phyloP scores from a whole-genome alignment of 2,888 invertebrate genomes.

The Lasioglossum leucozonium region DNA sequence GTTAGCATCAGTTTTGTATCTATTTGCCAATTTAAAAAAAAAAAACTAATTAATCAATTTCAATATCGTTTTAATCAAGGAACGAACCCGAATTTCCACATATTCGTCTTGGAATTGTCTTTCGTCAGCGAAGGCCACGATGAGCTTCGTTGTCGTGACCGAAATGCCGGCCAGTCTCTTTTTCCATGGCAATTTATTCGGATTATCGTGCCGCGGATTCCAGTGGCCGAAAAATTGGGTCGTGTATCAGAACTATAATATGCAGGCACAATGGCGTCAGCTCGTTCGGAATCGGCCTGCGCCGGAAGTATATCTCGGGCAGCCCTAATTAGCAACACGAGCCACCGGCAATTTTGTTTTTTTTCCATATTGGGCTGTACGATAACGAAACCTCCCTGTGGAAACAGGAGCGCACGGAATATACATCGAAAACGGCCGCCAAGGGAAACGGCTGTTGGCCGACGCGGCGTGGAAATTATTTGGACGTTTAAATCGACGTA shows the following conservation, averaged over 20 bases:
- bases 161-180: not conserved
- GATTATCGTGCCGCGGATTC: not conserved
- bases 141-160: not conserved
- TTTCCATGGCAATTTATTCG: not conserved
- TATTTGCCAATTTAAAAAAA: too few relatives aligned
- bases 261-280: constrained; percentile 6
- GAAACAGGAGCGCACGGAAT: constrained; percentile 3
- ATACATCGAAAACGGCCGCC: not conserved
- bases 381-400: constrained; percentile 17
- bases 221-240: constrained; percentile 6
- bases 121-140: not conserved
- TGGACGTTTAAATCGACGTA: constrained; percentile 11
- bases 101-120: not conserved
- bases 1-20: not conserved
- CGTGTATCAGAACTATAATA: constrained; percentile 8
- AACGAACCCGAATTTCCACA: not conserved
- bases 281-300: constrained; percentile 17
- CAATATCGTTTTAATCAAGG: too few relatives aligned
- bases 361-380: constrained; percentile 13
- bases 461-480: not conserved
- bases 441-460: constrained; percentile 9
- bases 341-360: constrained; percentile 8
- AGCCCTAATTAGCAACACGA: constrained; percentile 29
- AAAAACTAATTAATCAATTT: too few relatives aligned
- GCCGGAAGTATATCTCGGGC: constrained; percentile 10